phyloP scores from a whole-genome alignment of 1,140 invertebrate genomes.

The Drosophila bipectinata region DNA sequence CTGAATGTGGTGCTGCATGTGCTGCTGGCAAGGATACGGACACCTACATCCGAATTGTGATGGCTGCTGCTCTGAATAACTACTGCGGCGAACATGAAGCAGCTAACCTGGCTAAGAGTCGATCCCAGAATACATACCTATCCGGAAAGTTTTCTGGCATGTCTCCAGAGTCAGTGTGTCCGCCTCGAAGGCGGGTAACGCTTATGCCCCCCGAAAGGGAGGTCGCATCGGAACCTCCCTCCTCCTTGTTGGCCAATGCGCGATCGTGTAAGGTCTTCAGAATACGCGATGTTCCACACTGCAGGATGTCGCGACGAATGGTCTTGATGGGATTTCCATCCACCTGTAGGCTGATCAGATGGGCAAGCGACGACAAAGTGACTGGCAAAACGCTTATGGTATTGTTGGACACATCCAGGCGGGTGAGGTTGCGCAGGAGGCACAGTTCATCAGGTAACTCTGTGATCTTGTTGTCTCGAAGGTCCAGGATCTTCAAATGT shows the following conservation, averaged over 20 bases:
- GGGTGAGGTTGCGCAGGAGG: conserved; percentile 89
- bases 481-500: conserved; percentile 89
- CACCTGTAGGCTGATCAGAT: conserved; percentile 92
- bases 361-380: conserved; percentile 89
- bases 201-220: conserved; percentile 6
- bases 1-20: conserved; percentile 35
- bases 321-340: conserved; percentile 94
- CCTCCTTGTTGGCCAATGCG: conserved; percentile 83
- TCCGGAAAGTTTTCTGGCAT: conserved; percentile 86
- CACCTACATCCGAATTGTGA: conserved; percentile 4
- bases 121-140: conserved; percentile 85
- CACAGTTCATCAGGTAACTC: conserved; percentile 91
- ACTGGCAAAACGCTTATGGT: conserved; percentile 88
- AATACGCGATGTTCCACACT: conserved; percentile 92
- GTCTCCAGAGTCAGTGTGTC: not conserved
- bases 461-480: conserved; percentile 90
- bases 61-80: conserved; percentile 11
- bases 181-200: conserved; percentile 25
- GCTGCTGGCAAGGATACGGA: conserved; percentile 29
- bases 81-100: conserved; percentile 37
- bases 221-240: conserved; percentile 27
- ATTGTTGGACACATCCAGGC: conserved; percentile 94
- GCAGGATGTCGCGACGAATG: conserved; percentile 90
- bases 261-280: conserved; percentile 91
- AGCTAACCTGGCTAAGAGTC: not conserved